Base-by-base conservation (phyloP, 1,140 invertebrate genomes). In the Drosophila funebris region DNA sequence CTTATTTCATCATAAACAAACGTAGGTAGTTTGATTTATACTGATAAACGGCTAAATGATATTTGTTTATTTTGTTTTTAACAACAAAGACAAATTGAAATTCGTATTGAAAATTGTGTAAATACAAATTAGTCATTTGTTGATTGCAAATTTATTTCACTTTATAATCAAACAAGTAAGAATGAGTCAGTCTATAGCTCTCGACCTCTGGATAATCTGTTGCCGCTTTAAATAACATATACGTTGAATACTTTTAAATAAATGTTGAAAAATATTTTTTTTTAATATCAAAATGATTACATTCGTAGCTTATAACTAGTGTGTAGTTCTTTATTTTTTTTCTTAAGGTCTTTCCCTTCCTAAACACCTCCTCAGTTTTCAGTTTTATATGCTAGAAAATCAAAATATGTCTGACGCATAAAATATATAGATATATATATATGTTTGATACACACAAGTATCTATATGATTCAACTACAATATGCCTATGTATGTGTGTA, bases 251-350 rank as follows among this genome's bases (percentile, higher is more conserved):
- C 66, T 43, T 78, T 82, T 82, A 78, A 87, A 87, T 85, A 85
- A 58, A 81, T 82, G 48, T 87, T 85, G 82, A 75, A 85, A 87
- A 87, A 85, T 87, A 85, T 82, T 88, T 56, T 82, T 88, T 56
- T 77, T 85, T 85, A 78, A 78, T 85, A 85, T 87, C 87, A 88
- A 84, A 84, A 85, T 57, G 69, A 68, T 87, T 71, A 41, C 62
- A 72, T 60, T 72, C n/a, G 24, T 67, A 72, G n/a, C 69, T 82
- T 85, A 85, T 68, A 69, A 50, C 78, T 85, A 85, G 62, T 74
- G 62, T 77, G 73, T 83, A 18, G 63, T 27, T 67, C 16, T 58
- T 44, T 58, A 16, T 64, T 48, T 71, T 84, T 82, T 73, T 48
- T 73, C 48, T 80, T 31, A 74, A 61, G 29, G 44, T 52, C 29